These are phyloP conservation scores for Campaea margaritaria DNA, from an alignment of 2,888 invertebrate species.

Conservation along the genomic window DNA sequence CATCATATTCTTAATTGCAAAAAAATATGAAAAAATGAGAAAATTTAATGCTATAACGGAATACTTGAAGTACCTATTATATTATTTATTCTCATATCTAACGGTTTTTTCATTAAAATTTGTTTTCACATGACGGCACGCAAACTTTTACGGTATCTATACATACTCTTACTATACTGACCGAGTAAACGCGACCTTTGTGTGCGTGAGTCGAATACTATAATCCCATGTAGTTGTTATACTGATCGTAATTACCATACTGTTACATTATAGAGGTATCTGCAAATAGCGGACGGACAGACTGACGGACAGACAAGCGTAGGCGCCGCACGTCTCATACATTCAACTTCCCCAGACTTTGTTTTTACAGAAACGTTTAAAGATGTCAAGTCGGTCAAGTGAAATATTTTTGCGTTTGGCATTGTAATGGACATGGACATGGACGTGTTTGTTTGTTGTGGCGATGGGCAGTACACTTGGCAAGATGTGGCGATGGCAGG, in stretches of 20 bases:
- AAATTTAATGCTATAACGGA: no score
- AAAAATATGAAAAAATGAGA: no score
- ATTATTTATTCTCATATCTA: no score
- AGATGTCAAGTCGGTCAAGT: conserved; percentile 32
- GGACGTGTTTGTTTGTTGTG: no score
- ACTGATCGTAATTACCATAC: conserved; percentile 1
- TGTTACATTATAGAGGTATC: conserved; percentile 19
- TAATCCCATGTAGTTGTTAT: background rate
- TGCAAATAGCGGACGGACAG: conserved; percentile 33
- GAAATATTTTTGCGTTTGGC: conserved; percentile 27
- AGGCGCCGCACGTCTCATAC: conserved; percentile 38
- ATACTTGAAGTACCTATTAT: no score
- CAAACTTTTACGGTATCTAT: no score
- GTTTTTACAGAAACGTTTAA: conserved; percentile 35
- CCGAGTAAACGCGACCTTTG: background rate
- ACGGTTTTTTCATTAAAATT: no score
- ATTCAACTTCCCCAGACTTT: conserved; percentile 21
- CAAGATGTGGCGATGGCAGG: no score
- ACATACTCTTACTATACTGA: no score
- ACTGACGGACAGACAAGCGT: conserved; percentile 39
- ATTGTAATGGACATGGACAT: conserved; percentile 18
- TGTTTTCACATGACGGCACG: no score
- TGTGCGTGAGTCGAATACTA: background rate
- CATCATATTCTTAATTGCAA: no score
- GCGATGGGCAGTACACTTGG: no score